Base-by-base conservation (phyloP, 2,888 invertebrate genomes). In the Oscheius onirici region DNA sequence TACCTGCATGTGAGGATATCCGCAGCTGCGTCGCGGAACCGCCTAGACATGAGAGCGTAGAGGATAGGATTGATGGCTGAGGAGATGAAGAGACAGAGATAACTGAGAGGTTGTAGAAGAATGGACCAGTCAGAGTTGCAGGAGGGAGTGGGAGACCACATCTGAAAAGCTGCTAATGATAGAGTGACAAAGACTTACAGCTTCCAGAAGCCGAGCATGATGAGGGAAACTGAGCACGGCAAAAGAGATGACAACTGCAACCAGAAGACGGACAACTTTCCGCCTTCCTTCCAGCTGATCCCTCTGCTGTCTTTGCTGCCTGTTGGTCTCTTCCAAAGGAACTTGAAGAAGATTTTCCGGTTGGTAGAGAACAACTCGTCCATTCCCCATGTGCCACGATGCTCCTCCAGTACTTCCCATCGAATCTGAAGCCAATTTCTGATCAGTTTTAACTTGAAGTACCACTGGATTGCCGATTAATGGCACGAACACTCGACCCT, bases 201-300 rank as follows among this genome's bases (percentile, higher is more conserved):
- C 63, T 63, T 65, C 58, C 0, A 71, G 55, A 11, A 86, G 69
- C 20, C 94, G 91, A 0, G 92, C 93, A 89, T 95, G 95, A 89
- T 93, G 93, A 0, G 95, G 95, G 75, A 95, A 90, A 88, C 95
- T 94, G 89, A 95, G 94, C 44, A 94, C 87, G 17, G 94, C 94
- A 89, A 95, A 95, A 66, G 93, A 92, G 79, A 93, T 91, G 60
- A 95, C 94, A 58, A 95, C 93, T 34, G 93, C 92, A 75, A 95
- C 93, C 80, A 95, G 91, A 92, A 95, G 93, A 76, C 93, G 92
- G 80, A 95, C 93, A 69, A 22, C 78, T 69, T 76, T 79, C 51
- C 79, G 11, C 41, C 79, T n/a, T 60, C 77, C 77, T 66, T 78
- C 76, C 34, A 61, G 57, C 34, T 76, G 76, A 52, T 77, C 73